Conservation (phyloP, 1,140 invertebrate species). For the Drosophila sturtevanti region DNA sequence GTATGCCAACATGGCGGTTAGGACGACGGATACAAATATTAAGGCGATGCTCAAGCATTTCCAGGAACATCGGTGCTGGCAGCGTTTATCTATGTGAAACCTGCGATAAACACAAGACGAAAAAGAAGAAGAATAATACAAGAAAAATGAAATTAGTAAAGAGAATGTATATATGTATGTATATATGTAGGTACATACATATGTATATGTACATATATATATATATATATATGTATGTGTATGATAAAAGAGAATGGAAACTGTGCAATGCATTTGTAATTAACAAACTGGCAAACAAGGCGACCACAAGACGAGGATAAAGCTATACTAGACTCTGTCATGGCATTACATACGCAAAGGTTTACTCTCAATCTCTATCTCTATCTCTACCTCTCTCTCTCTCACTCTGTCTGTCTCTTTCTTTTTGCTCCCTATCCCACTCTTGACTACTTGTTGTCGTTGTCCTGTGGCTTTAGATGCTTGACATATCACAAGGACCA, state of each 20-base stretch:
- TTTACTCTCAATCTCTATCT: not conserved
- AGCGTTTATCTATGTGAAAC: slow-evolving; percentile 96
- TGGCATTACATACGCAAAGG: slow-evolving; percentile 1
- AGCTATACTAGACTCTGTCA: slow-evolving; percentile 17
- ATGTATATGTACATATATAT: too few species aligned
- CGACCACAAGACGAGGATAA: slow-evolving; percentile 49
- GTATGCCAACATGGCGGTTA: slow-evolving; percentile 95
- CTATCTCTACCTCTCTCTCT: not conserved
- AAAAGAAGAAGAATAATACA: slow-evolving; percentile 13
- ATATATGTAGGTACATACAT: too few species aligned
- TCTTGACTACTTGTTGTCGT: not conserved
- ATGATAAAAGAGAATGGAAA: slow-evolving; percentile 10
- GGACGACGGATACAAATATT: slow-evolving; percentile 92
- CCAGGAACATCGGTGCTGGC: slow-evolving; percentile 96
- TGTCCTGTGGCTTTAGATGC: slow-evolving; percentile 59
- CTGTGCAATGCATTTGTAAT: slow-evolving; percentile 73
- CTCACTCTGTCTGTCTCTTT: too few species aligned
- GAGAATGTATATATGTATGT: not conserved
- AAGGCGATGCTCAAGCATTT: slow-evolving; percentile 96
- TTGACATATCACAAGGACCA: slow-evolving; percentile 73
- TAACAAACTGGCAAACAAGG: slow-evolving; percentile 54
- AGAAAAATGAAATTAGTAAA: slow-evolving; percentile 5
- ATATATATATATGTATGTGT: too few species aligned
- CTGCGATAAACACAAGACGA: slow-evolving; percentile 38
- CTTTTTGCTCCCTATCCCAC: too few species aligned